Evolutionary conservation across 2,888 invertebrate species (phyloP), one percentile per base, ranked within the genome.

Genomic region (Acanthoscelides obtectus): DNA sequence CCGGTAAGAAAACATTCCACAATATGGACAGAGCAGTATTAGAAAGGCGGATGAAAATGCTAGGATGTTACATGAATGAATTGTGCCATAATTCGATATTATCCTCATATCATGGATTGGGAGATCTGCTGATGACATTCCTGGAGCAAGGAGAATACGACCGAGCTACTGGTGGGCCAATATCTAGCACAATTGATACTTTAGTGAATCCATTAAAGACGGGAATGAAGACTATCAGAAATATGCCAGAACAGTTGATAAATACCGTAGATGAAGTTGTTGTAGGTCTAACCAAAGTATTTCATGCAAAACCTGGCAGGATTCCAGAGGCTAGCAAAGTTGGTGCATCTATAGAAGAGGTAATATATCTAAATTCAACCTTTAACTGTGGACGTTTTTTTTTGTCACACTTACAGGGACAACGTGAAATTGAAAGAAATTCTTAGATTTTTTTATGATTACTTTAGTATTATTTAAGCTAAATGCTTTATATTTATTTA

Each of bases 1-100:
- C 98, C 0, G 95, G 93, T 0, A 98, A 98, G 86, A 96, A 96
- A 83, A 93, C 97, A 68, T 95, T 98, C 84, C 96, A 97, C 82
- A 98, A 97, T 82, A 94, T 96, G 83, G 96, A 96, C 72, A 87
- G 94, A 12, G 86, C 90, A 0, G 93, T 98, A 22, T 86, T 98
- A 71, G 97, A 98, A 83, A 92, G 91, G 79, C 88, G 98, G 20
- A 95, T 95, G 88, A 87, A 89, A 66, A 90, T 92, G 89, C 82
- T 97, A 64, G 95, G 97, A 81, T 89, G 88, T 74, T 98, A 97
- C 86, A 87, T 98, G 77, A 89, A 91, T 80, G 90, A 90, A 70
- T 83, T 96, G 70, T 89, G 92, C 69, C 89, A 89, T 75, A 88
- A 89, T 8, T 86, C 88, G 20, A 86, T 90, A 22, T 86, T 91